These are phyloP conservation scores for Falco novaeseelandiae DNA, from an alignment of 2,797 vertebrate genomes.

Conservation along the genomic window DNA sequence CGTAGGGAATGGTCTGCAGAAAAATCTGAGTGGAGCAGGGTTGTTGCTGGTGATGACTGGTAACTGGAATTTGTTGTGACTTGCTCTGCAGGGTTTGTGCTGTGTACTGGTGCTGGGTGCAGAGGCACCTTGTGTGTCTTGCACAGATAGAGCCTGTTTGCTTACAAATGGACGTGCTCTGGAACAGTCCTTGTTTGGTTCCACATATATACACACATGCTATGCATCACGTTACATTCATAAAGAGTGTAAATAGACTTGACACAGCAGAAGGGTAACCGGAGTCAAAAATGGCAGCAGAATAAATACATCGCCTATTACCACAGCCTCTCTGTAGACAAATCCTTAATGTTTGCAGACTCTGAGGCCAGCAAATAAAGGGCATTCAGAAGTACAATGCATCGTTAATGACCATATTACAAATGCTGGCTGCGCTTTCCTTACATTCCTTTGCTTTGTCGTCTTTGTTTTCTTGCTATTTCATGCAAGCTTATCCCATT, in stretches of 20 bases:
- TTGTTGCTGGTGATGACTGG: not conserved
- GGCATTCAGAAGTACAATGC: slow-evolving; percentile 4
- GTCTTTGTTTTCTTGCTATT: not conserved
- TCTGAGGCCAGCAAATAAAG: slow-evolving; percentile 1
- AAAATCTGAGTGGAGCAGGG: not conserved
- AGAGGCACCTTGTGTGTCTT: not conserved
- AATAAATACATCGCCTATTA: slow-evolving; percentile 29
- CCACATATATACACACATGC: not conserved
- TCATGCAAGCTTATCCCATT: not conserved
- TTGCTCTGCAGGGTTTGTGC: fast-evolving
- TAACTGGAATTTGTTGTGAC: not conserved
- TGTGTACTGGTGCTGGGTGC: not conserved
- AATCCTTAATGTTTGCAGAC: not conserved
- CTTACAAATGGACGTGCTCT: not conserved
- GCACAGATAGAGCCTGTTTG: not conserved
- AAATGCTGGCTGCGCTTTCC: not conserved
- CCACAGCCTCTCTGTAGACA: not conserved
- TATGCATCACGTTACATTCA: not conserved
- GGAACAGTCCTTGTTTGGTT: not conserved
- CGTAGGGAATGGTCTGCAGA: fast-evolving
- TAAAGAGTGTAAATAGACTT: not conserved
- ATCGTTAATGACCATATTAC: not conserved
- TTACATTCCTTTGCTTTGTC: slow-evolving; percentile 10
- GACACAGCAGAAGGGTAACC: not conserved
- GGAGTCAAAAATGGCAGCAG: slow-evolving; percentile 5